Evolutionary conservation across 2,888 invertebrate genomes (phyloP).

Genomic region (Frankliniella fusca): DNA sequence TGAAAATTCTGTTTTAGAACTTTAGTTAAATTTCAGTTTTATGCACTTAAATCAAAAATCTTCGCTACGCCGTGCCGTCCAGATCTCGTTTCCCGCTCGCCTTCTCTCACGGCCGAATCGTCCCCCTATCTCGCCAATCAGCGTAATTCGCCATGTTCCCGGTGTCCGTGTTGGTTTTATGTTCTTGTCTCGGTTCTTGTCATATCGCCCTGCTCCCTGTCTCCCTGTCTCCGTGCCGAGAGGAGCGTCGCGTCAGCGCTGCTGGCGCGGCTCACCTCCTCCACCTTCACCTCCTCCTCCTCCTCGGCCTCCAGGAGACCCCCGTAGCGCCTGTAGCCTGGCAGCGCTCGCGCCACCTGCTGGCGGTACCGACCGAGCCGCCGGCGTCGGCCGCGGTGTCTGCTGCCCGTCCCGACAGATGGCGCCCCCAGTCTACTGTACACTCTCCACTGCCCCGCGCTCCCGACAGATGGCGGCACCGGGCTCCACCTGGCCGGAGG

Average conservation of each 20-base stretch:
- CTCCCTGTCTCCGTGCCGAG: too few relatives aligned
- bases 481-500: background rate
- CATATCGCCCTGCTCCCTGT: background rate
- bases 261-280: too few relatives aligned
- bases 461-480: background rate
- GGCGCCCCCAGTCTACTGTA: background rate
- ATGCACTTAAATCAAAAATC: too few relatives aligned
- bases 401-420: background rate
- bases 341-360: background rate
- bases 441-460: background rate
- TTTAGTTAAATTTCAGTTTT: too few relatives aligned
- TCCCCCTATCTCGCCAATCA: background rate
- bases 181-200: background rate
- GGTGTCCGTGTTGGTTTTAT: background rate
- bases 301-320: background rate
- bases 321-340: background rate
- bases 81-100: too few relatives aligned
- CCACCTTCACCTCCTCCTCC: background rate
- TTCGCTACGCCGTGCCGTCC: too few relatives aligned
- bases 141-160: background rate
- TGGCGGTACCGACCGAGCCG: conserved; percentile 1
- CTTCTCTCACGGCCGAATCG: background rate
- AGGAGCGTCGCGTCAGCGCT: too few relatives aligned
- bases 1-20: too few relatives aligned
- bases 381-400: background rate